Evolutionary conservation across 2,888 invertebrate genomes (phyloP).

Genomic region (Calameuta pallipes): DNA sequence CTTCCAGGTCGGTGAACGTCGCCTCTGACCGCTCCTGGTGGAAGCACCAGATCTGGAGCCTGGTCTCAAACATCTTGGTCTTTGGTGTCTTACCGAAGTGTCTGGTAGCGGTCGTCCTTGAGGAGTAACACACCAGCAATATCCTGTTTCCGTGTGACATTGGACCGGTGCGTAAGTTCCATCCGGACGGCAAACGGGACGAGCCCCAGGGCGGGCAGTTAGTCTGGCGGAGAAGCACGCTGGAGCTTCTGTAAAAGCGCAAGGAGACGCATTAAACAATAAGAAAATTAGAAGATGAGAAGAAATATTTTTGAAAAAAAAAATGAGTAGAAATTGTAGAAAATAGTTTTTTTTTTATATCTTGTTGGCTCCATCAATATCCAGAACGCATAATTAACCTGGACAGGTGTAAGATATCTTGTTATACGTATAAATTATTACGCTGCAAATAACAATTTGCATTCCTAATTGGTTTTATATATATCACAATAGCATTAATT

Average conservation of each 20-base stretch:
- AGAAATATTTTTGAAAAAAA: background rate
- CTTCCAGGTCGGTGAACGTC: slow-evolving; percentile 51
- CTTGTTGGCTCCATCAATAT: background rate
- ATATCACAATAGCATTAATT: background rate
- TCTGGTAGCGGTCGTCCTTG: slow-evolving; percentile 86
- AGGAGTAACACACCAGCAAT: slow-evolving; percentile 92
- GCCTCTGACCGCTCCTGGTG: slow-evolving; percentile 49
- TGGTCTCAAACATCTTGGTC: slow-evolving; percentile 74
- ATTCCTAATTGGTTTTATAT: background rate
- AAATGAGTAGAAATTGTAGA: background rate
- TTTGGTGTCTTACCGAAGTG: slow-evolving; percentile 78
- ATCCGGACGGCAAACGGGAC: slow-evolving; percentile 84
- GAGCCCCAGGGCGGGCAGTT: slow-evolving; percentile 71
- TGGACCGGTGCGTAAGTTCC: slow-evolving; percentile 89
- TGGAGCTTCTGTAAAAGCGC: slow-evolving; percentile 58
- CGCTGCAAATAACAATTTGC: background rate
- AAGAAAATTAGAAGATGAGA: background rate
- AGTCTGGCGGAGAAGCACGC: slow-evolving; percentile 63
- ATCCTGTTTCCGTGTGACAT: slow-evolving; percentile 80
- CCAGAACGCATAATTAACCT: background rate
- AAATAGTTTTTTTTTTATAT: background rate
- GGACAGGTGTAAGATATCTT: background rate
- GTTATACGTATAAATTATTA: background rate
- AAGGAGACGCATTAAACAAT: background rate
- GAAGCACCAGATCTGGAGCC: slow-evolving; percentile 38